Conservation (phyloP, 1,140 invertebrate species). For the Calephelis nemesis region DNA sequence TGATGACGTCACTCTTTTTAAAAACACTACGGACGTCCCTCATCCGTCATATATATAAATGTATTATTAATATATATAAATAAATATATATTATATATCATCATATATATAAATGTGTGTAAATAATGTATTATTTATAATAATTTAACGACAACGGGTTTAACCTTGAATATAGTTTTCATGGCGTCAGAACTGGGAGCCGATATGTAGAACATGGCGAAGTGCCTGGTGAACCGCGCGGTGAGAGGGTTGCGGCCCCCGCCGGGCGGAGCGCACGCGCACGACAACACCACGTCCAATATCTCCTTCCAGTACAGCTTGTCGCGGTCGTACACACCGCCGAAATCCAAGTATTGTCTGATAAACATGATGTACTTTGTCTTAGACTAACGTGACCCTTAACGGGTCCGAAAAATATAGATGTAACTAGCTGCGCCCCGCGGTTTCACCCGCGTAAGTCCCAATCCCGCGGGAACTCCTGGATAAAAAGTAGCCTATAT, state of each 20-base stretch:
- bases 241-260: constrained; percentile 92
- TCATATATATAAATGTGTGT: constrained; percentile 1
- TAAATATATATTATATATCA: too few species aligned
- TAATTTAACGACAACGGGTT: neutral
- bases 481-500: too few species aligned
- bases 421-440: too few species aligned
- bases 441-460: too few species aligned
- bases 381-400: too few species aligned
- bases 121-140: too few species aligned
- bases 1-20: too few species aligned
- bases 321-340: constrained; percentile 91
- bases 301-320: constrained; percentile 93
- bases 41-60: too few species aligned
- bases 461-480: too few species aligned
- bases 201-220: constrained; percentile 88
- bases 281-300: constrained; percentile 89
- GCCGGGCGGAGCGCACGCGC: constrained; percentile 93
- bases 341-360: constrained; percentile 90
- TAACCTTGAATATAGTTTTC: constrained; percentile 83
- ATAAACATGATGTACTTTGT: neutral
- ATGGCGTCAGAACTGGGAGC: constrained; percentile 87
- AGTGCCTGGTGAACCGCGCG: constrained; percentile 91
- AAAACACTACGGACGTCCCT: too few species aligned
- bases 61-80: too few species aligned
- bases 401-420: too few species aligned